phyloP scores from a whole-genome alignment of 2,888 invertebrate species.

The Chrysopilus asiliformis region DNA sequence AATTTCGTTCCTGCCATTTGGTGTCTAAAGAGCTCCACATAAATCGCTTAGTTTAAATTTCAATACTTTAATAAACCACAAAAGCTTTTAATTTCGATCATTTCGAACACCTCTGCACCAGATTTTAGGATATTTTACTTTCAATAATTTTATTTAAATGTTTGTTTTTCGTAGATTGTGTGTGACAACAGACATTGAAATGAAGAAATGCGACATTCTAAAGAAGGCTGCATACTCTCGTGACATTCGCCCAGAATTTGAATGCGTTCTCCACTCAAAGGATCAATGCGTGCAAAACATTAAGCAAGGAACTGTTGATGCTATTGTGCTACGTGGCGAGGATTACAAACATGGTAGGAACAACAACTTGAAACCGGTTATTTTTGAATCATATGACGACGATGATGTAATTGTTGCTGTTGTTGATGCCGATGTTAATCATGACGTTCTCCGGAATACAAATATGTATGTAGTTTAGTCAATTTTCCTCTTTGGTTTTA shows the following conservation, averaged over 20 bases:
- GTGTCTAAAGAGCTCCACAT: too few species aligned
- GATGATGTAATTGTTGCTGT: constrained; percentile 28
- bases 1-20: too few species aligned
- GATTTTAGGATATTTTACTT: too few species aligned
- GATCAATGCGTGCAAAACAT: constrained; percentile 37
- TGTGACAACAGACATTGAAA: constrained; percentile 49
- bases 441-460: constrained; percentile 23
- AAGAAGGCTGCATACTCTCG: constrained; percentile 59
- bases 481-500: not conserved
- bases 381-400: constrained; percentile 26
- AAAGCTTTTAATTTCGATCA: too few species aligned
- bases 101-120: too few species aligned
- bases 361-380: constrained; percentile 24
- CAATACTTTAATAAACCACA: too few species aligned
- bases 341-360: constrained; percentile 21
- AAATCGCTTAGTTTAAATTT: too few species aligned
- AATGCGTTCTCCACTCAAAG: constrained; percentile 54
- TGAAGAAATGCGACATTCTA: constrained; percentile 60
- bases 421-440: constrained; percentile 23
- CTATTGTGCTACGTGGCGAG: constrained; percentile 19
- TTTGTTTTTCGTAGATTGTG: constrained; percentile 45
- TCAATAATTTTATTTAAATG: too few species aligned
- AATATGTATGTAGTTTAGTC: constrained; percentile 24
- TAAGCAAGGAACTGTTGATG: constrained; percentile 24
- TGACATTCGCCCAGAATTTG: constrained; percentile 64